Evolutionary conservation across 2,113 vertebrate genomes (phyloP).

Genomic region (Zapornia atra): DNA sequence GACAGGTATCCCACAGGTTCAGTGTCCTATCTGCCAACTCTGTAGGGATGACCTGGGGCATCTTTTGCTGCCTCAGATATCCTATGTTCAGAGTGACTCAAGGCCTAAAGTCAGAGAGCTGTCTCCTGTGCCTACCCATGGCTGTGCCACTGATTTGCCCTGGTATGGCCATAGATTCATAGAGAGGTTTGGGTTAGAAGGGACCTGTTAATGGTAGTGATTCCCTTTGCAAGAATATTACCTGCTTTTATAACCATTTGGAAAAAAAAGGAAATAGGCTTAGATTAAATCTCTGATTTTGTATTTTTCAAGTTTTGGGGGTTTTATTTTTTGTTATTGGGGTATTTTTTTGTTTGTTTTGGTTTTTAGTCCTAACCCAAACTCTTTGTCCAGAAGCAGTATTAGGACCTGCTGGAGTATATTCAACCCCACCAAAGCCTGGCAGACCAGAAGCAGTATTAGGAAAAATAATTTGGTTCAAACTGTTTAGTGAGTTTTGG

Average conservation of each 20-base stretch:
- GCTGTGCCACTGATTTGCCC: background rate
- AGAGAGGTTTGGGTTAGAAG: background rate
- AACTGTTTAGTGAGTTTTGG: background rate
- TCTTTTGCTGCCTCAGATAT: background rate
- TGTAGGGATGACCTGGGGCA: background rate
- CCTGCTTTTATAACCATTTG: background rate
- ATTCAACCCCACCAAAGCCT: background rate
- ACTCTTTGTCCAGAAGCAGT: background rate
- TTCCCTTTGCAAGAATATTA: background rate
- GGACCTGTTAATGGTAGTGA: background rate
- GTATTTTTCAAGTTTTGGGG: background rate
- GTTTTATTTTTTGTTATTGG: background rate
- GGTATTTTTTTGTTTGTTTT: background rate
- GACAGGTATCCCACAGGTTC: background rate
- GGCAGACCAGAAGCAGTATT: background rate
- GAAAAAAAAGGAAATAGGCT: background rate
- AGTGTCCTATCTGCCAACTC: background rate
- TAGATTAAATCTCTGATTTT: background rate
- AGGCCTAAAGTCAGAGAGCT: background rate
- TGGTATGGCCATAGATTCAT: background rate
- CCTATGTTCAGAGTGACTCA: background rate
- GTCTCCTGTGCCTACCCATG: background rate
- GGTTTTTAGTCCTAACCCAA: background rate
- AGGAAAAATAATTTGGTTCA: background rate
- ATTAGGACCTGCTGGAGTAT: background rate